These are phyloP conservation scores for Lepidotrigona ventralis DNA, from an alignment of 1,140 invertebrate genomes.

Conservation along the genomic window DNA sequence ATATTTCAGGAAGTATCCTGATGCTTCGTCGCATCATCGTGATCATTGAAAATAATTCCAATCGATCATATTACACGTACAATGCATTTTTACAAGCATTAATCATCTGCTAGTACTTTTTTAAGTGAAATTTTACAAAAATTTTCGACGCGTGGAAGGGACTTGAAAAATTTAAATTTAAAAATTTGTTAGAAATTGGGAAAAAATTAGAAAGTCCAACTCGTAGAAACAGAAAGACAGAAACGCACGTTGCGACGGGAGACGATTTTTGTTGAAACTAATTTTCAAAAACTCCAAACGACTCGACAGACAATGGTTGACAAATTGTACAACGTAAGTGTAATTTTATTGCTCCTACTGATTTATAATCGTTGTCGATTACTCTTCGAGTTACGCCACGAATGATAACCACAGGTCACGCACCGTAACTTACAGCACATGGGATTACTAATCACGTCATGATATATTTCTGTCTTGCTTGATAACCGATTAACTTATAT, in stretches of 20 bases:
- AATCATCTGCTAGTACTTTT: too few relatives aligned
- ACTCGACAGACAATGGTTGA: neutral
- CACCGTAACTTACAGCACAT: neutral
- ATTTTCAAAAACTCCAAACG: neutral
- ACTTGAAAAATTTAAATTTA: too few relatives aligned
- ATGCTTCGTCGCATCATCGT: too few relatives aligned
- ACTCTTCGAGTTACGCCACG: constrained; percentile 21
- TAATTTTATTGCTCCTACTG: constrained; percentile 8
- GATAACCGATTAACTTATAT: constrained; percentile 18
- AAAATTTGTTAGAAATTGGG: too few relatives aligned
- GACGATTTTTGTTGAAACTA: neutral
- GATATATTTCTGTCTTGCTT: neutral
- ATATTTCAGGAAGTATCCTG: neutral
- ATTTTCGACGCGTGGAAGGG: too few relatives aligned
- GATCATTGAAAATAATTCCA: too few relatives aligned
- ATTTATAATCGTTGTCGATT: constrained; percentile 16
- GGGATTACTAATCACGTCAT: constrained; percentile 23
- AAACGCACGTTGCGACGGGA: neutral
- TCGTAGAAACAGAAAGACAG: too few relatives aligned
- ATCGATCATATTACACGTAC: too few relatives aligned
- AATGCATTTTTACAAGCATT: too few relatives aligned
- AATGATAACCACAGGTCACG: constrained; percentile 39
- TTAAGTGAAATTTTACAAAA: too few relatives aligned
- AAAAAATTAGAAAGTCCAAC: too few relatives aligned
- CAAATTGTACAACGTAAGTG: neutral